Conservation (phyloP, 2,888 invertebrate genomes). For the Polymixis flavicincta region DNA sequence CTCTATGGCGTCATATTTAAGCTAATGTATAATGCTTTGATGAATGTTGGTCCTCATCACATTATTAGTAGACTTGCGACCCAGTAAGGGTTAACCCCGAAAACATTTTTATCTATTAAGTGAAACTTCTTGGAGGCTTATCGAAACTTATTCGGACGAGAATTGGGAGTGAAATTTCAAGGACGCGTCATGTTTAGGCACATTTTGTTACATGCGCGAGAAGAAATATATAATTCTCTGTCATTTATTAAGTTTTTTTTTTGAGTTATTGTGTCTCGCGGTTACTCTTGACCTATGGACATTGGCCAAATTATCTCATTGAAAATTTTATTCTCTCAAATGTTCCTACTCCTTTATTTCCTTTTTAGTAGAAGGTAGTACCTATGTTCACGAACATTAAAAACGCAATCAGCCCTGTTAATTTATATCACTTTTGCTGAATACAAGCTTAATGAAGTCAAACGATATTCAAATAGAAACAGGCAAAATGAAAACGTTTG, state of each 20-base stretch:
- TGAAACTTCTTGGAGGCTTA: not conserved
- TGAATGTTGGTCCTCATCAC: not conserved
- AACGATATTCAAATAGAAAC: constrained; percentile 7
- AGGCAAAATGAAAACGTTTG: constrained; percentile 12
- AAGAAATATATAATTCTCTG: not conserved
- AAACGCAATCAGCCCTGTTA: not conserved
- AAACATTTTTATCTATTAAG: not conserved
- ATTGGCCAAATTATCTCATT: not conserved
- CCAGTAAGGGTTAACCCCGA: not conserved
- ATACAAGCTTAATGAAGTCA: constrained; percentile 16
- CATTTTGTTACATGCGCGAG: not conserved
- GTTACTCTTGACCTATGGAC: not conserved
- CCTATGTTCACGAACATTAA: not conserved
- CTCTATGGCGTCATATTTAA: too few species aligned
- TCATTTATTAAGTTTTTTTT: too few species aligned
- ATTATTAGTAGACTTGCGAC: not conserved
- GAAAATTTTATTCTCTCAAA: not conserved
- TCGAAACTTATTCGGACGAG: not conserved
- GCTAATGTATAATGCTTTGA: not conserved
- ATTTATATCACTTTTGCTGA: constrained; percentile 7
- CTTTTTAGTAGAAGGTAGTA: not conserved
- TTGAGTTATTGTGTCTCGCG: not conserved
- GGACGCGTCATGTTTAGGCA: not conserved
- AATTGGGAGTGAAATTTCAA: not conserved
- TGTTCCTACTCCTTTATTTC: not conserved